A percentile compares a stretch with the other conserved stretches of the same genome.
Evolutionary conservation across 2,797 vertebrate genomes (phyloP).

Genomic region (Decapterus maruadsi): DNA sequence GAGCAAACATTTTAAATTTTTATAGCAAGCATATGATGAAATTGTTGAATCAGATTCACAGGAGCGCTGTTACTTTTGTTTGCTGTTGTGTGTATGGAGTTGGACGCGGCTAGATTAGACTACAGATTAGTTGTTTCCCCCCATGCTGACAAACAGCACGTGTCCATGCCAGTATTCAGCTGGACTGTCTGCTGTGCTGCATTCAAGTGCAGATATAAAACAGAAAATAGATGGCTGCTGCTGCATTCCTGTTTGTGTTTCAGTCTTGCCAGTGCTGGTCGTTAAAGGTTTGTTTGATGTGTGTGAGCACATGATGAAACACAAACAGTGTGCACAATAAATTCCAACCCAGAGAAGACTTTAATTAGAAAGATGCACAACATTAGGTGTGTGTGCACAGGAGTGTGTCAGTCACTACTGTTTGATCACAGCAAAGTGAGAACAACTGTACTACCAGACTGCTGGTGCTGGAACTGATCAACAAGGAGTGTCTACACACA

Average conservation of each 20-base stretch:
- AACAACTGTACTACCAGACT: conserved; percentile 69
- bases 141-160: neutral
- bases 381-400: conserved; percentile 21
- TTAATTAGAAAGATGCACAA: conserved; percentile 10
- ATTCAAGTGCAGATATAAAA: neutral
- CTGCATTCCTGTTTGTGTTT: conserved; percentile 16
- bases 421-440: conserved; percentile 75
- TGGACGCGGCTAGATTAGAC: neutral
- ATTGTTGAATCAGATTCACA: neutral
- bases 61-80: neutral
- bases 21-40: neutral
- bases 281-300: conserved; percentile 16
- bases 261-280: neutral
- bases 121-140: neutral
- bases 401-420: conserved; percentile 59
- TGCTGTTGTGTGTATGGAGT: neutral
- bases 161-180: neutral
- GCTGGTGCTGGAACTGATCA: conserved; percentile 25
- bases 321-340: conserved; percentile 6
- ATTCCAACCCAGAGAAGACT: conserved; percentile 15
- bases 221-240: neutral
- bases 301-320: conserved; percentile 21
- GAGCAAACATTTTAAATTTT: neutral
- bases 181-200: neutral
- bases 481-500: conserved; percentile 20